Evolutionary conservation across 1,140 invertebrate genomes (phyloP), one percentile per base, ranked within the genome.

Genomic region (Zophobas morio): DNA sequence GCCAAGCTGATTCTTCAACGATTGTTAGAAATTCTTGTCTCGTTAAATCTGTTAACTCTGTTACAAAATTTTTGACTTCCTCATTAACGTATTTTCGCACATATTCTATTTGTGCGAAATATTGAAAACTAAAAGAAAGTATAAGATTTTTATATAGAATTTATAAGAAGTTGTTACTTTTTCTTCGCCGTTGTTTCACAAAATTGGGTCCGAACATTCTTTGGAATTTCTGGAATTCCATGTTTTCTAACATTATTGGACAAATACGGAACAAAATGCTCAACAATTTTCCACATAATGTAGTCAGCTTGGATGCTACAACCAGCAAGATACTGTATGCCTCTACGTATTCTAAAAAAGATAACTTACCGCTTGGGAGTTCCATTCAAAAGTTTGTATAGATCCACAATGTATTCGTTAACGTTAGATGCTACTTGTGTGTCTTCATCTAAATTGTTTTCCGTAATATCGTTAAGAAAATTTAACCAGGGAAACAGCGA

Each of bases 271-370:
- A 37, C 35, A 73, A 56, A 73, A 40, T 73, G 3, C 20, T 73
- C 40, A 6, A 73, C 5, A 6, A 73, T 56, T 32, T 42, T 56
- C 71, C 71, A 73, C 34, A 73, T 40, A 5, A 73, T 73, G 33
- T 73, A 73, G 39, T 73, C 56, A 53, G 71, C 71, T 47, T 73
- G 49, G 6, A 36, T 49, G 33, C 60, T 66, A 36, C 37, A 66
- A 66, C 42, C 42, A 36, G 1, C 6, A 36, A 20, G 33, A 36
- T 60, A 46, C 42, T 46, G 3, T 3, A 46, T 60, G n/a, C 6
- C n/a, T 60, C 53, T 6, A 60, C 36, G n/a, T 36, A 60, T 60
- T 66, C 39, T 8, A 40, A 39, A 66, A 20, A 54, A 34, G 35
- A 33, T 33, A 54, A 54, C 39, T 66, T 32, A 66, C 71, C 47